Evolutionary conservation across 2,888 invertebrate species (phyloP).

Genomic region (Agrenia bidenticulata): DNA sequence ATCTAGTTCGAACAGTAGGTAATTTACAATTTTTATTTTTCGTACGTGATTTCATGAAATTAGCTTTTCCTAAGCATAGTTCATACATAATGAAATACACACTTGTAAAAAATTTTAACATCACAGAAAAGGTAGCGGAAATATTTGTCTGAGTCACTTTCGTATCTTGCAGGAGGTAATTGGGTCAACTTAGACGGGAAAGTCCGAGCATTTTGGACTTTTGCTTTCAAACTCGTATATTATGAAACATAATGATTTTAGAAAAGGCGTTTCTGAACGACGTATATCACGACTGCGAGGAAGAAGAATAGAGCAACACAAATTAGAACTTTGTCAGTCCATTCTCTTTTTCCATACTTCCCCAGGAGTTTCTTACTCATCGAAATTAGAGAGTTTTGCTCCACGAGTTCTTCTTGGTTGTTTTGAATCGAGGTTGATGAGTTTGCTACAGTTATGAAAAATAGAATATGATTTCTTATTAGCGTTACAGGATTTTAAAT

Average conservation of each 20-base stretch:
- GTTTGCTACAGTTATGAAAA: constrained; percentile 56
- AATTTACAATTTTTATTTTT: no score
- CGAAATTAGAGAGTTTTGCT: constrained; percentile 81
- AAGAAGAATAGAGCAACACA: constrained; percentile 85
- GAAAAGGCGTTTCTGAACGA: constrained; percentile 85
- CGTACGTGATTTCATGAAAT: no score
- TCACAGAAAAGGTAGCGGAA: no score
- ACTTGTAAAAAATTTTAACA: no score
- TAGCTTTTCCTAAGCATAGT: not conserved
- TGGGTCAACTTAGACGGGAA: no score
- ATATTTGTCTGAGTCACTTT: no score
- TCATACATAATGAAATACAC: not conserved
- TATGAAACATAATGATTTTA: no score
- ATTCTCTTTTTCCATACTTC: constrained; percentile 90
- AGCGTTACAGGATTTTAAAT: not conserved
- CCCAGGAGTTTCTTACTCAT: constrained; percentile 88
- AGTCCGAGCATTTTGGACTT: no score
- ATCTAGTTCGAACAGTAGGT: no score
- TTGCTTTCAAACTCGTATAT: no score
- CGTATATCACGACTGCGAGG: constrained; percentile 85
- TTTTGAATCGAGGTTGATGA: constrained; percentile 62
- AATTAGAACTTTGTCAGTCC: constrained; percentile 90
- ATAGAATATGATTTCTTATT: not conserved
- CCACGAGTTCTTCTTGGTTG: constrained; percentile 78
- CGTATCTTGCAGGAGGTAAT: no score